Percentiles rank a stretch among this genome's conserved stretches.
phyloP scores from a whole-genome alignment of 35 echinoderm and acorn worm genomes.

The Diadema setosum region DNA sequence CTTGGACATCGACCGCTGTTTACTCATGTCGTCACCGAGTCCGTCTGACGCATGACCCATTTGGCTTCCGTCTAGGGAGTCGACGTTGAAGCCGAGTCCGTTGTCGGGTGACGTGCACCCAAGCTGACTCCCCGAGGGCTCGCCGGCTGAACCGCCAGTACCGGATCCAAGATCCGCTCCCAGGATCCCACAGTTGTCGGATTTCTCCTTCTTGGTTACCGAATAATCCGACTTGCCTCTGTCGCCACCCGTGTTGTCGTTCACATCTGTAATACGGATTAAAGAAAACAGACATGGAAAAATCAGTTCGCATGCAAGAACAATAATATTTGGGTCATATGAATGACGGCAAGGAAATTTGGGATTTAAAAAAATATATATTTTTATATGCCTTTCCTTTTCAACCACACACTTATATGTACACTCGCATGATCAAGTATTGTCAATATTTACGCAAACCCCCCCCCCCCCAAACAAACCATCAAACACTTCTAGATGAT shows the following conservation, averaged over 20 bases:
- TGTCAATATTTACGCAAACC: too few relatives aligned
- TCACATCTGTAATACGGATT: not conserved
- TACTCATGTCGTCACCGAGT: not conserved
- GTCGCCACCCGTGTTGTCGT: not conserved
- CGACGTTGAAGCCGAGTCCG: not conserved
- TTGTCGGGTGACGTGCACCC: not conserved
- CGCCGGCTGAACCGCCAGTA: not conserved
- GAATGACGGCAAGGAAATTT: too few relatives aligned
- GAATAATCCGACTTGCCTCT: not conserved
- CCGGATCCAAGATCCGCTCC: not conserved
- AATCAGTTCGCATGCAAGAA: not conserved
- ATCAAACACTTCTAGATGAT: too few relatives aligned
- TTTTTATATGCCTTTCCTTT: too few relatives aligned
- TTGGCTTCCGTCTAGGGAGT: not conserved
- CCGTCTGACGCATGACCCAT: not conserved
- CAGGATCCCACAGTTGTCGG: not conserved
- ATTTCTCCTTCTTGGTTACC: conserved; percentile 1
- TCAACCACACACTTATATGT: too few relatives aligned
- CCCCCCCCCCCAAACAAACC: too few relatives aligned
- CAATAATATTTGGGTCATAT: not conserved
- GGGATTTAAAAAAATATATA: too few relatives aligned
- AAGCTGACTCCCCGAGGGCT: not conserved
- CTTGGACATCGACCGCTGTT: conserved; percentile 15
- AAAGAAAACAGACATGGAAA: not conserved
- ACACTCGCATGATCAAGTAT: too few relatives aligned